Conservation (phyloP, 1,140 invertebrate genomes). For the Pemphigus obesinymphae region DNA sequence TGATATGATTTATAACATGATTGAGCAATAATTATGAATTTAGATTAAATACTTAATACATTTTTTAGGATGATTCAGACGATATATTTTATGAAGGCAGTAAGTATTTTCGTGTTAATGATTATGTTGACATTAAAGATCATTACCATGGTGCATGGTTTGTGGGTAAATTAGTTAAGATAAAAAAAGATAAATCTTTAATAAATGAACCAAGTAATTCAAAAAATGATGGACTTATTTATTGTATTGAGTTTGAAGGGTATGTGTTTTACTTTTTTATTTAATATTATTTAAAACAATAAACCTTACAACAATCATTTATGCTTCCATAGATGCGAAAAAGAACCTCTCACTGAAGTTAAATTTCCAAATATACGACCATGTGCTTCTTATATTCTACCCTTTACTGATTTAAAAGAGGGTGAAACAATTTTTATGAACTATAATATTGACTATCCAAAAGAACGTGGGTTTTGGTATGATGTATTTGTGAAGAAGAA, state of each 20-base stretch:
- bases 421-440: constrained; percentile 69
- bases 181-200: constrained; percentile 49
- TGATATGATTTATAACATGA: too few relatives aligned
- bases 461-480: constrained; percentile 70
- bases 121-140: constrained; percentile 65
- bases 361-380: constrained; percentile 60
- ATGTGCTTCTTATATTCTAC: constrained; percentile 57
- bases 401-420: constrained; percentile 57
- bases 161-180: constrained; percentile 57
- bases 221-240: constrained; percentile 46
- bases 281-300: neutral
- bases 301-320: neutral
- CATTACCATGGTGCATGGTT: constrained; percentile 59
- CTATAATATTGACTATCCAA: constrained; percentile 68
- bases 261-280: neutral
- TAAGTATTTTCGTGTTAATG: constrained; percentile 56
- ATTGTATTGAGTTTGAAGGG: constrained; percentile 45
- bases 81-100: neutral
- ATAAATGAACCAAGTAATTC: constrained; percentile 54
- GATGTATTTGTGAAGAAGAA: constrained; percentile 56
- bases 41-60: neutral
- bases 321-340: constrained; percentile 52
- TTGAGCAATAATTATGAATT: neutral
- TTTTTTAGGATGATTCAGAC: neutral
- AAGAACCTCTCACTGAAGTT: constrained; percentile 52